Evolutionary conservation across 2,113 vertebrate genomes (phyloP), one percentile per base, ranked within the genome.

Genomic region (Grallaria varia): DNA sequence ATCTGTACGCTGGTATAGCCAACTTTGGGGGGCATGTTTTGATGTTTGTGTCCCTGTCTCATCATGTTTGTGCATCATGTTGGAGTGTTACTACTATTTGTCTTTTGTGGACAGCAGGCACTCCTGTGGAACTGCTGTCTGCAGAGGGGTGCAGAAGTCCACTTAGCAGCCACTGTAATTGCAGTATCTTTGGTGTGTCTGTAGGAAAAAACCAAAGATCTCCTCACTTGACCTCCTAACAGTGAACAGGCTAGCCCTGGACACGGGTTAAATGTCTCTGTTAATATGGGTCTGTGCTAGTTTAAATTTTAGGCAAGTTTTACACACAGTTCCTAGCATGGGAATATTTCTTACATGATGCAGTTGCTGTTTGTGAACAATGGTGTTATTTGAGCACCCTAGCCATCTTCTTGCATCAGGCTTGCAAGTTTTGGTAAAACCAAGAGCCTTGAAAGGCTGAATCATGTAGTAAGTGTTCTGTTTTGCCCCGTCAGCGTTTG

Each of bases 1-100:
- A 27, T 82, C 22, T 83, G 10, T 55, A 35, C 47, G 2, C 5
- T 55, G 60, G 2, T 50, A 20, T 22, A 31, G 14, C 40, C 37
- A 79, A 0, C 23, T 49, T 60, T 12, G 24, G n/a, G 45, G 15
- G 15, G 14, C 44, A 58, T 12, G 2, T 2, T 2, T 42, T 33
- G 30, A 35, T 35, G 9, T 64, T 88, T 66, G 37, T 0, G 0
- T 49, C n/a, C 21, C 10, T 56, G 76, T 47, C n/a, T 59, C 2
- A 6, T 55, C 4, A 7, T 0, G 1, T 33, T 45, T 45, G 9
- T 22, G 30, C 25, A 11, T 44, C 15, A 33, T 8, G 8, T 75
- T 76, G 35, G 33, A 42, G 23, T 30, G 27, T 73, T 83, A 12
- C 1, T 56, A 4, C 4, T 33, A 90, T 59, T 69, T 71, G 23